These are phyloP conservation scores for Therioaphis trifolii DNA, from an alignment of 2,888 invertebrate species.

Conservation along the genomic window DNA sequence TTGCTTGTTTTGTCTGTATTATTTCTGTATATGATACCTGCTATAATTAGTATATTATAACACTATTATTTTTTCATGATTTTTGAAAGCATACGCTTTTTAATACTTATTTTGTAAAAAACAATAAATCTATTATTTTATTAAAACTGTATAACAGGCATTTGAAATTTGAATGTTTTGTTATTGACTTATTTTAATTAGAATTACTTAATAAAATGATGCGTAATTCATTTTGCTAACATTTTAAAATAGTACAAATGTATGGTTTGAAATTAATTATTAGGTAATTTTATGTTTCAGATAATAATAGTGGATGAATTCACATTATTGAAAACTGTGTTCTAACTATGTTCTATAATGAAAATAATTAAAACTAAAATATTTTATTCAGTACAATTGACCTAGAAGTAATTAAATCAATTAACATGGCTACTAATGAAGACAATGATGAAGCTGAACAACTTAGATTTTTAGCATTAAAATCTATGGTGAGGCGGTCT, in stretches of 20 bases:
- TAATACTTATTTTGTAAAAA: too few relatives aligned
- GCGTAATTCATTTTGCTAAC: too few relatives aligned
- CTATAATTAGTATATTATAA: too few relatives aligned
- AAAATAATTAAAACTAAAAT: background rate
- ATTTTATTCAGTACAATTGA: background rate
- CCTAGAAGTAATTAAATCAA: background rate
- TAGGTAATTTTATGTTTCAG: slow-evolving; percentile 41
- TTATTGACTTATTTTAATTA: background rate
- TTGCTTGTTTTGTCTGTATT: too few relatives aligned
- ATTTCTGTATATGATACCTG: too few relatives aligned
- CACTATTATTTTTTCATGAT: too few relatives aligned
- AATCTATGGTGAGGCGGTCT: slow-evolving; percentile 47
- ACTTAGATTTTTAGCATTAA: slow-evolving; percentile 51
- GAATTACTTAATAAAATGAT: background rate
- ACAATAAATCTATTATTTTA: too few relatives aligned
- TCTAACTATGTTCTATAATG: background rate
- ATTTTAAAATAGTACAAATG: too few relatives aligned
- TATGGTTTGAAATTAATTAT: background rate
- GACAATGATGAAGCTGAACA: slow-evolving; percentile 51
- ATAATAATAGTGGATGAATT: background rate
- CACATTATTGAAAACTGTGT: background rate
- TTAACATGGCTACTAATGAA: slow-evolving; percentile 38
- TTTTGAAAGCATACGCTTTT: too few relatives aligned
- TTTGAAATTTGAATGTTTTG: too few relatives aligned
- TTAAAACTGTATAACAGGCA: too few relatives aligned